A percentile compares a stretch with the other conserved stretches of the same genome.
Conservation (phyloP, 2,113 vertebrate species). For the Rhea pennata region DNA sequence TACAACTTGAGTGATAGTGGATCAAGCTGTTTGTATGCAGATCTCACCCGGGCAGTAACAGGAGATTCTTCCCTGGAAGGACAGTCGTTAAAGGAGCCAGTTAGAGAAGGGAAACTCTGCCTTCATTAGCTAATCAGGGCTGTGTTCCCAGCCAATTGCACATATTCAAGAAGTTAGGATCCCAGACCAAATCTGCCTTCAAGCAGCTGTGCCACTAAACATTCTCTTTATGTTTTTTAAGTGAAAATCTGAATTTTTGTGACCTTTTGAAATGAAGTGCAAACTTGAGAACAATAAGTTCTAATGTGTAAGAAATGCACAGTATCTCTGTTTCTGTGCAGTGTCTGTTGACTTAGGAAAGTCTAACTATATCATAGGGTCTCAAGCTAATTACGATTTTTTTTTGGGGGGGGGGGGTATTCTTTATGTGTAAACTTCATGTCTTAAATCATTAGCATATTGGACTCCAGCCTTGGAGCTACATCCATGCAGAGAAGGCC, state of each 20-base stretch:
- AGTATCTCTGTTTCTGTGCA: not conserved
- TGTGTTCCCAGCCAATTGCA: not conserved
- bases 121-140: not conserved
- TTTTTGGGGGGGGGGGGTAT: not conserved
- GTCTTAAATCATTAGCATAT: not conserved
- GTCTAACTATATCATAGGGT: not conserved
- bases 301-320: not conserved
- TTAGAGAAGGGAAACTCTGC: not conserved
- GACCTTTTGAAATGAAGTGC: not conserved
- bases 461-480: not conserved
- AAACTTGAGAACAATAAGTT: not conserved
- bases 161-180: not conserved
- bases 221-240: not conserved
- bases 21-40: not conserved
- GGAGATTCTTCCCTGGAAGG: not conserved
- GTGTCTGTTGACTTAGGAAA: not conserved
- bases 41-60: not conserved
- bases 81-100: not conserved
- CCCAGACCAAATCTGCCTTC: not conserved
- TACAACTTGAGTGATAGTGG: not conserved
- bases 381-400: not conserved
- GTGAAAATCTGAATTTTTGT: not conserved
- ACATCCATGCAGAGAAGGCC: not conserved
- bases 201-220: not conserved
- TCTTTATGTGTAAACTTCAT: not conserved